Evolutionary conservation across 2,113 vertebrate species (phyloP).

Genomic region (Apaloderma vittatum): DNA sequence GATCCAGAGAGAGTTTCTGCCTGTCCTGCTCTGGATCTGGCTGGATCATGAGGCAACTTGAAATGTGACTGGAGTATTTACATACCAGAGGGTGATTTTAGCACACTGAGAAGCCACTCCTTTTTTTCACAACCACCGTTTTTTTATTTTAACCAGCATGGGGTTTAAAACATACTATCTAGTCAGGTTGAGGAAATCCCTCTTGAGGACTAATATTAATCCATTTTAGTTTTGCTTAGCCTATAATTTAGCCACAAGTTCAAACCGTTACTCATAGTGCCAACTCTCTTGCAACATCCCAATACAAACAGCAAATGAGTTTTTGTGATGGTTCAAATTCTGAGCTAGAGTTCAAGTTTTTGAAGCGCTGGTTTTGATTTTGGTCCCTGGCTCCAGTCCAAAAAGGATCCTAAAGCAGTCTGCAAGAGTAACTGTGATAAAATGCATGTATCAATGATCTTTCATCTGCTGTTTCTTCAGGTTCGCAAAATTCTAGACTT

Average conservation of each 20-base stretch:
- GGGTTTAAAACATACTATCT: neutral
- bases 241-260: neutral
- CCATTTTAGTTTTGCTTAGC: neutral
- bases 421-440: neutral
- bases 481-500: constrained; percentile 93
- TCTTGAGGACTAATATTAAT: neutral
- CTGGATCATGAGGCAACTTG: neutral
- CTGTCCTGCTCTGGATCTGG: neutral
- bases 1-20: neutral
- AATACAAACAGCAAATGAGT: neutral
- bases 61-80: neutral
- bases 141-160: neutral
- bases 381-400: neutral
- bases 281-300: neutral
- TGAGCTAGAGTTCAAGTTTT: neutral
- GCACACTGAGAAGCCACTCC: neutral
- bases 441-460: neutral
- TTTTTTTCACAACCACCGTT: neutral
- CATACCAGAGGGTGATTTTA: neutral
- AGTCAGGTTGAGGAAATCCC: neutral
- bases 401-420: neutral
- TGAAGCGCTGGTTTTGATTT: neutral
- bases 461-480: constrained; percentile 66
- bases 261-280: neutral
- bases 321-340: neutral